Conservation (phyloP, 2,113 vertebrate species). For the Aleadryas rufinucha region DNA sequence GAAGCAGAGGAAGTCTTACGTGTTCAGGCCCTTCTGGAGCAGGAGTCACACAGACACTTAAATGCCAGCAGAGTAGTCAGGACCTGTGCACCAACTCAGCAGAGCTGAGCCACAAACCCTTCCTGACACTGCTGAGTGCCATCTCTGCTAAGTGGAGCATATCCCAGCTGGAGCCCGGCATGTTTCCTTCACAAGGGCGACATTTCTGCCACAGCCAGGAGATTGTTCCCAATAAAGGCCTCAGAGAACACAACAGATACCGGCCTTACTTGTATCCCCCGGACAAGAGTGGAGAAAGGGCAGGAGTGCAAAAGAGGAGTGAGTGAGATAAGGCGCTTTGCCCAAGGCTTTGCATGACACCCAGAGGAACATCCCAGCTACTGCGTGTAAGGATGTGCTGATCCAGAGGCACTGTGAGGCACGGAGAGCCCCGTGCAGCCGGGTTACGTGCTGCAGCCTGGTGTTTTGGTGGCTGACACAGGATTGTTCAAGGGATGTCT, state of each 20-base stretch:
- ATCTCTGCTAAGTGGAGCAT: not conserved
- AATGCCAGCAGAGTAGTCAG: not conserved
- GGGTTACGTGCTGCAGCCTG: fast-evolving
- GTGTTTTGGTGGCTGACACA: fast-evolving
- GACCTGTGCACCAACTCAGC: not conserved
- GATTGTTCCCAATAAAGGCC: not conserved
- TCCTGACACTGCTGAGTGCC: not conserved
- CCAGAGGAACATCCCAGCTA: conserved; percentile 29
- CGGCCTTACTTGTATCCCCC: not conserved
- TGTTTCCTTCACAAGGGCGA: not conserved
- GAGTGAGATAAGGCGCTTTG: not conserved
- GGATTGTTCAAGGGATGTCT: not conserved
- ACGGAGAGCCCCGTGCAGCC: not conserved
- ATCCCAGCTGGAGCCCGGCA: not conserved
- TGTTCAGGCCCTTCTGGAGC: not conserved
- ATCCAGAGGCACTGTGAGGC: not conserved
- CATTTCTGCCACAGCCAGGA: not conserved
- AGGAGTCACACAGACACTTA: not conserved
- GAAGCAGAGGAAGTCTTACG: not conserved
- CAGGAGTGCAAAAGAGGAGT: not conserved
- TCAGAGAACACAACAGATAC: not conserved
- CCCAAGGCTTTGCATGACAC: conserved; percentile 8
- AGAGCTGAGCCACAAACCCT: not conserved
- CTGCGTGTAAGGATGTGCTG: not conserved
- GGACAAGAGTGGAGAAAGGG: fast-evolving